Percentiles rank a stretch among this genome's conserved stretches.
These are phyloP conservation scores for Brachyhypopomus gauderio DNA, from an alignment of 2,113 vertebrate genomes.

Conservation along the genomic window DNA sequence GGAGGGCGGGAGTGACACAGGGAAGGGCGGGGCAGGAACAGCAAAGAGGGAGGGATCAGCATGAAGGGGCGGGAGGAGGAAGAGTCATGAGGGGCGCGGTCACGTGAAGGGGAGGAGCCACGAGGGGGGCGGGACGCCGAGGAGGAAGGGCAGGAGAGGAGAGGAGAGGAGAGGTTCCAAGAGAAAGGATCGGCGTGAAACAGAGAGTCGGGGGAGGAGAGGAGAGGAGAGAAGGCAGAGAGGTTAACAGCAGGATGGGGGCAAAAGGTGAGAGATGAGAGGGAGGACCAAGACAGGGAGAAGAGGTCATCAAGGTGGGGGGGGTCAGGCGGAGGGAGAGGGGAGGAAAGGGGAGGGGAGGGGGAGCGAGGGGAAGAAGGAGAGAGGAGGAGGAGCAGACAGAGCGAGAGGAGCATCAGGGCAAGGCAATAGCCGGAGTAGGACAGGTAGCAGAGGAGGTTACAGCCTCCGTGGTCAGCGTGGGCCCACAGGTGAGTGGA, in stretches of 20 bases:
- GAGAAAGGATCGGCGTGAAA: constrained; percentile 72
- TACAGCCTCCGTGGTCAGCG: constrained; percentile 70
- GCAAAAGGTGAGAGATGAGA: constrained; percentile 76
- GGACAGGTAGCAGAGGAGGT: constrained; percentile 78
- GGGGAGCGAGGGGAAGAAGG: constrained; percentile 62
- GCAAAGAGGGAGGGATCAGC: constrained; percentile 72
- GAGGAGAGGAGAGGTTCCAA: constrained; percentile 62
- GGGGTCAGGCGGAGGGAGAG: constrained; percentile 40
- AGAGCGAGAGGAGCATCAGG: constrained; percentile 83
- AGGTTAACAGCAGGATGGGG: constrained; percentile 56
- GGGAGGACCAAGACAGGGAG: constrained; percentile 76
- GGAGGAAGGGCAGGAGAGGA: constrained; percentile 44
- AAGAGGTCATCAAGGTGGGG: constrained; percentile 65
- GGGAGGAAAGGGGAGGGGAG: constrained; percentile 47
- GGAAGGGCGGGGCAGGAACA: constrained; percentile 72
- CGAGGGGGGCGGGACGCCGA: constrained; percentile 45
- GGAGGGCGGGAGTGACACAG: constrained; percentile 67
- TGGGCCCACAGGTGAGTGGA: constrained; percentile 57
- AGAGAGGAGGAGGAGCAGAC: constrained; percentile 82
- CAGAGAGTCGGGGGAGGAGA: constrained; percentile 69
- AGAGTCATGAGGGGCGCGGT: constrained; percentile 14
- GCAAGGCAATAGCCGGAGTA: constrained; percentile 79
- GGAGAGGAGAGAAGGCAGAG: constrained; percentile 70
- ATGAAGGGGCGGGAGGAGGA: constrained; percentile 71
- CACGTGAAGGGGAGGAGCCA: constrained; percentile 32